These are phyloP conservation scores for Conistra vaccinii DNA, from an alignment of 2,888 invertebrate species.

Conservation along the genomic window DNA sequence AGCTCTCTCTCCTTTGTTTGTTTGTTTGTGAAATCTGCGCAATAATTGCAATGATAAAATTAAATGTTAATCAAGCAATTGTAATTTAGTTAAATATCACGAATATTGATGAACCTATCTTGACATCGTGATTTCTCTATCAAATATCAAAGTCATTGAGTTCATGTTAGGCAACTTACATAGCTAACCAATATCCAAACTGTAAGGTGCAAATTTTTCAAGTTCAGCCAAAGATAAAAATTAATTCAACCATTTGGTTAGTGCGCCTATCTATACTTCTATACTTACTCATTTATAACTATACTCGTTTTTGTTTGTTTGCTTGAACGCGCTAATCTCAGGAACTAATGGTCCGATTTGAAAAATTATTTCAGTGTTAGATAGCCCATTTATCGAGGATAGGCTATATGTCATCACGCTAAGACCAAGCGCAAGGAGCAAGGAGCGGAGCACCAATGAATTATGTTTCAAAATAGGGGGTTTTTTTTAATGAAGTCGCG, in stretches of 20 bases:
- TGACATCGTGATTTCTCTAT: conserved; percentile 53
- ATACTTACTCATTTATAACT: too few relatives aligned
- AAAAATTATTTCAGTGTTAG: too few relatives aligned
- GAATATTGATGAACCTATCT: conserved; percentile 47
- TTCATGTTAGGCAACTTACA: background rate
- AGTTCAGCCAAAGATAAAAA: conserved; percentile 34
- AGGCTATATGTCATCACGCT: too few relatives aligned
- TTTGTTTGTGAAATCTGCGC: conserved; percentile 59
- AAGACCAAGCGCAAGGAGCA: too few relatives aligned
- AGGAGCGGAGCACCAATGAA: too few relatives aligned
- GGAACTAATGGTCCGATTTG: too few relatives aligned
- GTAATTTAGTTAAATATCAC: conserved; percentile 55
- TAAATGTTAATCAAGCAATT: conserved; percentile 59
- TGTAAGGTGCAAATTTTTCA: conserved; percentile 42
- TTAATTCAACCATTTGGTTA: conserved; percentile 25
- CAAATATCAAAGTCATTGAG: conserved; percentile 34
- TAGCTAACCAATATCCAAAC: background rate
- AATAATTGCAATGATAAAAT: conserved; percentile 55
- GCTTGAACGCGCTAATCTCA: too few relatives aligned
- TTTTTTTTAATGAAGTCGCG: too few relatives aligned
- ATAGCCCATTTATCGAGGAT: too few relatives aligned
- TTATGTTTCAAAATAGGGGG: too few relatives aligned
- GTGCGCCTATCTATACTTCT: conserved; percentile 27
- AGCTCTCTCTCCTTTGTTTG: conserved; percentile 59
- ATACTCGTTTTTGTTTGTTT: too few relatives aligned